Evolutionary conservation across 2,113 vertebrate species (phyloP), one percentile per base, ranked within the genome.

Genomic region (Papio anubis): DNA sequence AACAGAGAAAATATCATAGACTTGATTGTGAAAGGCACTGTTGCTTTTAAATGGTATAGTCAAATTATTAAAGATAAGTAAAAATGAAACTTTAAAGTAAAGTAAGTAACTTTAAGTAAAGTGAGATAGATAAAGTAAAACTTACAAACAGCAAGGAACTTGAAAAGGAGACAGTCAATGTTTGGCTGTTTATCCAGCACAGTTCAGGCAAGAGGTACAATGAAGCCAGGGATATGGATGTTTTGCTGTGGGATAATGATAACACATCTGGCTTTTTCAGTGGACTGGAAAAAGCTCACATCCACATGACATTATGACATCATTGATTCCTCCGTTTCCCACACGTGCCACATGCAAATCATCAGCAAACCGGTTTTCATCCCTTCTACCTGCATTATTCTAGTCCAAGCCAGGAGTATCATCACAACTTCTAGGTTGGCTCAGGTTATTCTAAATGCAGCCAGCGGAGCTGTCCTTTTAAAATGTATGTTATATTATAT

Each of bases 181-280:
- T 73, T 66, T 68, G 59, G 35, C 20, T 18, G 11, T 43, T 55
- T 88, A 18, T 59, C 8, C 3, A 76, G 83, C 1, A 11, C 4
- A 38, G 4, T 20, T 8, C 11, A 72, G 23, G 8, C 48, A 64
- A 61, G 61, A 81, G 18, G 20, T 10, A 76, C 11, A 83, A 21
- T n/a, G 52, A n/a, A 21, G 8, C 7, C 0, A 9, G 30, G 18
- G 0, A 8, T 23, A 7, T 18, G 17, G 55, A 12, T 17, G 14
- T 3, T 59, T 18, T 52, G 1, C 18, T 27, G 2, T n/a, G 72
- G 25, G 64, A 32, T 25, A 70, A 4, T 59, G 14, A 12, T 20
- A 45, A 27, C 32, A 76, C 48, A 2, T 6, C n/a, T 78, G 84
- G 12, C 12, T 64, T 72, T 20, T 17, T 43, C 13, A 43, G 4